Evolutionary conservation across 2,888 invertebrate species (phyloP).

Genomic region (Cremastinae sp.): DNA sequence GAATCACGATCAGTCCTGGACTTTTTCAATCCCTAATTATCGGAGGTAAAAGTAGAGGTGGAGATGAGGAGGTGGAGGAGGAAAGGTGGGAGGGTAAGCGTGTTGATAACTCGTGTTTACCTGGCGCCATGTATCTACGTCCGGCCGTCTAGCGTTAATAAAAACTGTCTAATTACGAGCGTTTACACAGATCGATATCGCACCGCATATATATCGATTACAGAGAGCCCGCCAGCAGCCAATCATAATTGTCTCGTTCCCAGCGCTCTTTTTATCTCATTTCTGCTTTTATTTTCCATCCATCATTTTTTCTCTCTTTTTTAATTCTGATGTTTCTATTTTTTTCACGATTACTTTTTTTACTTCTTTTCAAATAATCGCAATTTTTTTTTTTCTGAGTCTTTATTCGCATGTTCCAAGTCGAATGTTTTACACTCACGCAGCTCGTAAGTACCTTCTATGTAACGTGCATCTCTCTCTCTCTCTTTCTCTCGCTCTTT

Average conservation of each 20-base stretch:
- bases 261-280: constrained; percentile 19
- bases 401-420: not conserved
- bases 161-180: constrained; percentile 60
- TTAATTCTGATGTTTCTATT: not conserved
- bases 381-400: not conserved
- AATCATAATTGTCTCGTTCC: constrained; percentile 39
- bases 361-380: not conserved
- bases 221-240: constrained; percentile 30
- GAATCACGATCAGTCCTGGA: constrained; percentile 15
- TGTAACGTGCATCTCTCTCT: constrained; percentile 15
- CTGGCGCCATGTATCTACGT: constrained; percentile 56
- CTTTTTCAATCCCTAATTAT: constrained; percentile 61
- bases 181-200: constrained; percentile 65
- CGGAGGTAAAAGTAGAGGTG: constrained; percentile 15
- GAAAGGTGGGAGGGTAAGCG: constrained; percentile 12
- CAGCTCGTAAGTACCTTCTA: constrained; percentile 1
- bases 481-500: constrained; percentile 8
- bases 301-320: too few relatives aligned
- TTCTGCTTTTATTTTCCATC: too few relatives aligned
- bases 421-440: not conserved
- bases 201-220: constrained; percentile 56
- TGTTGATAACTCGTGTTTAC: constrained; percentile 24
- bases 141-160: constrained; percentile 57
- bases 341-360: constrained; percentile 5
- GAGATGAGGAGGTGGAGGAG: constrained; percentile 1